Evolutionary conservation across 1,140 invertebrate species (phyloP), one percentile per base, ranked within the genome.

Genomic region (Drosophila sulfurigaster): DNA sequence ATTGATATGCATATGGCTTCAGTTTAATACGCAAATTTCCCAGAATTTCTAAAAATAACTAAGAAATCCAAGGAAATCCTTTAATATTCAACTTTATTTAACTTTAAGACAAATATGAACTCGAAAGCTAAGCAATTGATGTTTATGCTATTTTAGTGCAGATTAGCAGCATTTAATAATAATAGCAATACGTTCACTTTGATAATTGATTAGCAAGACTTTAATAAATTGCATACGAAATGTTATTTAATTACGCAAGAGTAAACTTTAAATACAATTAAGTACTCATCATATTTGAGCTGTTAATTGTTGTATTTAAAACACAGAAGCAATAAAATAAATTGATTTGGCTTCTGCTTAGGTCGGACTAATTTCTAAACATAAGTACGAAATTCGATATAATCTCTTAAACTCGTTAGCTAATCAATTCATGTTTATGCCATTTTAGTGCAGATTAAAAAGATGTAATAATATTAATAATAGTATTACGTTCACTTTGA

Each of bases 251-350:
- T n/a, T 43, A 13, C 41, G 3, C 41, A 1, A 13, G 41, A 43
- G 41, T 13, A 13, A n/a, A 13, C 8, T 30, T 13, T 30, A 30
- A 32, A 52, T 32, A 35, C 15, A 32, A 54, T 49, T 25, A 1
- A 52, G 13, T 1, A 6, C 20, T n/a, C 20, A n/a, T 13, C 28
- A 13, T n/a, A 52, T 52, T 15, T 7, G n/a, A 32, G 11, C n/a
- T 13, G 51, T 52, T 52, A 13, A 57, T 20, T 41, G 38, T n/a
- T 43, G 4, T 15, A 52, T 16, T 57, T 2, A n/a, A 41, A 57
- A 38, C 38, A 25, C 13, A 57, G 25, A 2, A n/a, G 5, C 49
- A 51, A 71, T 48, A 48, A 64, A 43, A n/a, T 46, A 15, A 16
- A 11, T 35, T 46, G 16, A 70, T 54, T 63, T 25, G 20, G 3